Percentiles rank a stretch among this genome's conserved stretches.
These are phyloP conservation scores for Hypomecis atomaria DNA, from an alignment of 2,888 invertebrate species.

Conservation along the genomic window DNA sequence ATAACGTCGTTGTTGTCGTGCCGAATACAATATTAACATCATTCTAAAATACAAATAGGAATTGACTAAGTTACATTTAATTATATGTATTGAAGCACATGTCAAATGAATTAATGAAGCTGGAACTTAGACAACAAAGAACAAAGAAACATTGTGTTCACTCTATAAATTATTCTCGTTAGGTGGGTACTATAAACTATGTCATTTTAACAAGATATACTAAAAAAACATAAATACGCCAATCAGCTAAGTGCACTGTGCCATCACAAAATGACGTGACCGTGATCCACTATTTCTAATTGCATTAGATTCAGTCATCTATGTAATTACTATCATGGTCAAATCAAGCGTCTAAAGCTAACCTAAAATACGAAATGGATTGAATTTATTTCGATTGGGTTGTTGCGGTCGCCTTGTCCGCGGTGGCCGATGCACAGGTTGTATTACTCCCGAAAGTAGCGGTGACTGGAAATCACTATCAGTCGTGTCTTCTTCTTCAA, in stretches of 20 bases:
- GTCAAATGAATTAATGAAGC: not conserved
- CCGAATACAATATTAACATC: constrained; percentile 22
- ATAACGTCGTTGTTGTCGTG: constrained; percentile 3
- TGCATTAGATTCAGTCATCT: constrained; percentile 65
- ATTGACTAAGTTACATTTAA: constrained; percentile 62
- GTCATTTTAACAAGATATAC: constrained; percentile 13
- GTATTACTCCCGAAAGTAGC: constrained; percentile 74
- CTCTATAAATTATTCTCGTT: constrained; percentile 11
- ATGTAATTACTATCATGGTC: constrained; percentile 59
- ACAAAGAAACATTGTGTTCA: constrained; percentile 12
- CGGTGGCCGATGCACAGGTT: constrained; percentile 72
- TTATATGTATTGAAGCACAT: constrained; percentile 30
- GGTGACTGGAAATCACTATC: constrained; percentile 73
- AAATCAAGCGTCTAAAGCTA: constrained; percentile 53
- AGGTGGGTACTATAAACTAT: not conserved
- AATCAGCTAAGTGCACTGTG: constrained; percentile 75
- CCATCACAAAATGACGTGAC: constrained; percentile 67
- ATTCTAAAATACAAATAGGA: constrained; percentile 41
- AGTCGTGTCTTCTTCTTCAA: constrained; percentile 44
- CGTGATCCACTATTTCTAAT: constrained; percentile 59
- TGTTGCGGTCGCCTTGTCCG: constrained; percentile 72
- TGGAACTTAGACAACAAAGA: constrained; percentile 7
- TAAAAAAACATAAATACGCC: constrained; percentile 40
- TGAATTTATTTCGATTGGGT: constrained; percentile 74
- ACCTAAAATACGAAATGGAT: constrained; percentile 80